Percentiles rank a stretch among this genome's conserved stretches.
Evolutionary conservation across 1,140 invertebrate genomes (phyloP).

Genomic region (Periplaneta americana): DNA sequence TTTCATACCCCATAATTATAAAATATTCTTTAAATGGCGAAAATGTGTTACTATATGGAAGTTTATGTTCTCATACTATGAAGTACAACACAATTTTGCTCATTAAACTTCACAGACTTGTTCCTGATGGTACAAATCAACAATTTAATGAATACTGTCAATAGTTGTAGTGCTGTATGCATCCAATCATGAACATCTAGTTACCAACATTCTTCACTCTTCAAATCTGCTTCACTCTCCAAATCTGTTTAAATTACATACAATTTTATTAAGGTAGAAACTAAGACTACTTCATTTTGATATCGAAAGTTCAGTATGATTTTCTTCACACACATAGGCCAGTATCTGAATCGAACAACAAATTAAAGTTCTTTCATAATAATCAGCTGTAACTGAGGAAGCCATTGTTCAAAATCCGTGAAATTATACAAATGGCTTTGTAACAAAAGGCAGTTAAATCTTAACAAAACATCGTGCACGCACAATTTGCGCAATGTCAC

Average conservation of each 20-base stretch:
- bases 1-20: not conserved
- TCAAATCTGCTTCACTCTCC: not conserved
- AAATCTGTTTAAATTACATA: not conserved
- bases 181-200: not conserved
- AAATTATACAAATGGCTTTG: not conserved
- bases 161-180: not conserved
- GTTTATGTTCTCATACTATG: not conserved
- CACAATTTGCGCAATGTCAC: not conserved
- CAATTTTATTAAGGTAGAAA: not conserved
- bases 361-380: not conserved
- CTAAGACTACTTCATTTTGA: not conserved
- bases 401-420: not conserved
- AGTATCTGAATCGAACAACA: not conserved
- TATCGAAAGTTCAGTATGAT: not conserved
- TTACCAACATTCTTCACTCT: not conserved
- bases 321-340: not conserved
- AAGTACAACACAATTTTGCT: not conserved
- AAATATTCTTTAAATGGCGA: not conserved
- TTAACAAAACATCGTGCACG: not conserved
- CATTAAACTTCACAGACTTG: not conserved
- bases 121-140: not conserved
- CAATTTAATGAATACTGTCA: not conserved
- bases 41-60: not conserved
- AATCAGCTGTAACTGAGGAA: not conserved
- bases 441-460: not conserved